Conservation (phyloP, 2,113 vertebrate species). For the Otus sunia region DNA sequence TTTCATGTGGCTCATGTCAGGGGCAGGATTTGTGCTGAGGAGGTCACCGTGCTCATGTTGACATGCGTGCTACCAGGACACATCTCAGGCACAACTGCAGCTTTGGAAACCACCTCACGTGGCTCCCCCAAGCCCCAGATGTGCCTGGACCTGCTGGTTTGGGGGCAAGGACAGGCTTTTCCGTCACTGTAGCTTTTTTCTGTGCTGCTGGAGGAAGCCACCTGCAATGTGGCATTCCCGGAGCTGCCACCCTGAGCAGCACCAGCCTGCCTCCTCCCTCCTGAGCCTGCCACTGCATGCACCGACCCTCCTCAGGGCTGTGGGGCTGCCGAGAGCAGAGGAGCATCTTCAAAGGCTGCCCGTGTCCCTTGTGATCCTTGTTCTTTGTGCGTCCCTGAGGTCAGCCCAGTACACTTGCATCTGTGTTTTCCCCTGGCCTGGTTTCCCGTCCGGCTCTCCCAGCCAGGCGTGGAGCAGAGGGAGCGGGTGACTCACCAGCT, state of each 20-base stretch:
- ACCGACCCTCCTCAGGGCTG: neutral
- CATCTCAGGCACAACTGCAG: neutral
- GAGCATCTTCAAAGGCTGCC: slow-evolving; percentile 20
- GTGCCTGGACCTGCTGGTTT: neutral
- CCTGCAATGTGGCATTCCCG: neutral
- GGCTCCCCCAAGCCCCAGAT: neutral
- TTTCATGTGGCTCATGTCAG: neutral
- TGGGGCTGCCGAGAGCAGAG: neutral
- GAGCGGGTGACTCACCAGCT: slow-evolving; percentile 43
- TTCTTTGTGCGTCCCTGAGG: neutral
- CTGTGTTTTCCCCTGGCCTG: slow-evolving; percentile 53
- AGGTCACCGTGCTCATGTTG: neutral
- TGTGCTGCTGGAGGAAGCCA: neutral
- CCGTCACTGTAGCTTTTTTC: neutral
- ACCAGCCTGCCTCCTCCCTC: neutral
- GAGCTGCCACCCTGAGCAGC: neutral
- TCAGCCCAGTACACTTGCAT: slow-evolving; percentile 36
- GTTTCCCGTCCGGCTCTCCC: neutral
- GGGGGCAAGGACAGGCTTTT: neutral
- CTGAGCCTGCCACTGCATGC: neutral
- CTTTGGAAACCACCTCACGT: neutral
- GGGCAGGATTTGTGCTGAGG: neutral
- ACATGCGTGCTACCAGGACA: fast-evolving
- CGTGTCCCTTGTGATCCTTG: neutral
- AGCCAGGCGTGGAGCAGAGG: neutral